phyloP scores from a whole-genome alignment of 1,140 invertebrate species.

The Heliconius melpomene region DNA sequence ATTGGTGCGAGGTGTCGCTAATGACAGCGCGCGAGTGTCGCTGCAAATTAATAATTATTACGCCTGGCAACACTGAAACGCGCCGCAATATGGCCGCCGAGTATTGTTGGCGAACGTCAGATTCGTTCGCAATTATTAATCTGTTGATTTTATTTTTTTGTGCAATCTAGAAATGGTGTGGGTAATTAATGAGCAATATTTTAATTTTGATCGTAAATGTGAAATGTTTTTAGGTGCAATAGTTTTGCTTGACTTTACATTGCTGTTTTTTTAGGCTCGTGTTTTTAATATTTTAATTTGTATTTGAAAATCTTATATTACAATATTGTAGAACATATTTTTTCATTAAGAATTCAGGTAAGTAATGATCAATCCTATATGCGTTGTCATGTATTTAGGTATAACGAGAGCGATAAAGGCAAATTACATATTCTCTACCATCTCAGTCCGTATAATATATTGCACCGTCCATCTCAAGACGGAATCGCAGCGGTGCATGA shows the following conservation, averaged over 20 bases:
- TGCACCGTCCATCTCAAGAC: constrained; percentile 37
- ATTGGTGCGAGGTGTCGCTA: constrained; percentile 79
- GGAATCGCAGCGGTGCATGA: constrained; percentile 51
- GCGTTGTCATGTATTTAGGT: not conserved
- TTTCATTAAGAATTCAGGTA: not conserved
- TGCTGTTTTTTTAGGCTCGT: not conserved
- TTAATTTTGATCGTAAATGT: not conserved
- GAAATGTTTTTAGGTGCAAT: not conserved
- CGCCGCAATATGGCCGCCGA: constrained; percentile 71
- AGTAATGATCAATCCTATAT: not conserved
- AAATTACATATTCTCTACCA: constrained; percentile 18
- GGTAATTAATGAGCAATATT: constrained; percentile 17
- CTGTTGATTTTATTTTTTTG: constrained; percentile 23
- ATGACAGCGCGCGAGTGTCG: constrained; percentile 70
- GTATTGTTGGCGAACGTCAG: constrained; percentile 64
- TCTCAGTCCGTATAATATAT: constrained; percentile 27
- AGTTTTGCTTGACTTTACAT: not conserved
- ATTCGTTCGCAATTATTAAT: constrained; percentile 58
- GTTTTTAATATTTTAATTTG: not conserved
- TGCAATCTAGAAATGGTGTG: constrained; percentile 5
- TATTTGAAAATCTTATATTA: not conserved
- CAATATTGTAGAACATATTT: not conserved
- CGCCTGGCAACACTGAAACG: constrained; percentile 73
- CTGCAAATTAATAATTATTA: constrained; percentile 79
- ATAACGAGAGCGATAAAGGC: not conserved